Percentiles rank a stretch among this genome's conserved stretches.
phyloP scores from a whole-genome alignment of 35 echinoderm and acorn worm genomes.

The Acanthaster planci region DNA sequence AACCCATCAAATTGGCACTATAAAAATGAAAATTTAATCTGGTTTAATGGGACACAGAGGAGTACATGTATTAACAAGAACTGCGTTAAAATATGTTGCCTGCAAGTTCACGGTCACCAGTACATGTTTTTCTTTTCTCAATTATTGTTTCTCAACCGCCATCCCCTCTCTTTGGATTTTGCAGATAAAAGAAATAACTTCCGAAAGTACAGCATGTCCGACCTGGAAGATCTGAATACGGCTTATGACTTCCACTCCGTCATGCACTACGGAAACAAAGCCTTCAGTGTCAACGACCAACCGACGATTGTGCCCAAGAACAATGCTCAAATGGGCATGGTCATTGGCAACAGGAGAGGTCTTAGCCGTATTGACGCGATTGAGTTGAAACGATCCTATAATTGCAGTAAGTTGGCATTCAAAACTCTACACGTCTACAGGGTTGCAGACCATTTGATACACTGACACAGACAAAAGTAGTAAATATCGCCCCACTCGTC shows the following conservation, averaged over 20 bases:
- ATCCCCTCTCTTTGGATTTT: background rate
- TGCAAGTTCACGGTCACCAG: too few species aligned
- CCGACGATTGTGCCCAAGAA: slow-evolving; percentile 64
- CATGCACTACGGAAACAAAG: slow-evolving; percentile 74
- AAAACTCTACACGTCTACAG: background rate
- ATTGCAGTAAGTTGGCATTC: slow-evolving; percentile 47
- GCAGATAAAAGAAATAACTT: slow-evolving; percentile 52
- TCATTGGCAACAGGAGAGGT: slow-evolving; percentile 44
- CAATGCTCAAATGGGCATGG: background rate
- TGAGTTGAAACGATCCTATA: slow-evolving; percentile 61
- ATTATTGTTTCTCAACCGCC: background rate
- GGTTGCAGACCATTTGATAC: too few species aligned
- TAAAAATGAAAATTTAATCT: too few species aligned
- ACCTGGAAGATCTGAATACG: slow-evolving; percentile 60
- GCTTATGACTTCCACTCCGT: slow-evolving; percentile 75
- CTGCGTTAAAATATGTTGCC: too few species aligned
- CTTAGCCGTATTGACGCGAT: slow-evolving; percentile 64
- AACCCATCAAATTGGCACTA: too few species aligned
- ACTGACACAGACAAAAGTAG: too few species aligned
- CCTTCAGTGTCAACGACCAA: slow-evolving; percentile 56
- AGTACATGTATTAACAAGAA: too few species aligned
- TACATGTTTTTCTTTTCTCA: too few species aligned
- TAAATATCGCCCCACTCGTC: too few species aligned
- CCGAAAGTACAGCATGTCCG: slow-evolving; percentile 33
- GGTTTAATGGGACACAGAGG: too few species aligned